Base-by-base conservation (phyloP, 1,140 invertebrate species). In the Archegozetes longisetosus region DNA sequence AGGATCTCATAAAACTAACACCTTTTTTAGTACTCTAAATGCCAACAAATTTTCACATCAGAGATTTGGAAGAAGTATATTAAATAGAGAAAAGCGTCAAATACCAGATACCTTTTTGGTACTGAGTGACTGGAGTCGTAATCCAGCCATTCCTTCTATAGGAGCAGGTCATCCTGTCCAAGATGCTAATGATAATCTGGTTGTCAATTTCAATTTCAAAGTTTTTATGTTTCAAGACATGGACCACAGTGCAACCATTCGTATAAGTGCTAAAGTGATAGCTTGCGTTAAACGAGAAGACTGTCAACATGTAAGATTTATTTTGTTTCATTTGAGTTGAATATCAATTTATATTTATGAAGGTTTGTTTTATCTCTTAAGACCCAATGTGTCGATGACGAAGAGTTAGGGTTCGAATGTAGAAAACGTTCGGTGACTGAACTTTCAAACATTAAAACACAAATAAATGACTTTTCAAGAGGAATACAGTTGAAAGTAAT, bases 171-270 rank as follows among this genome's bases (percentile, higher is more conserved):
- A 78, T 66, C 75, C 81, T 60, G 68, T 74, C 66, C 67, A 72
- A 62, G 65, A 72, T 64, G 14, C 69, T 59, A 23, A 69, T 0
- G 70, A 67, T 53, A 68, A 72, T 22, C 67, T 79, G 32, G 70
- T 74, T n/a, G 76, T 68, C 22, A 73, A 73, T 46, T 70, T 80
- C 60, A 72, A 75, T 53, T 82, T 82, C 64, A 73, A 80, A 51
- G 79, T 80, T 0, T 81, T 83, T 57, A 77, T 82, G 73, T 83
- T 84, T 65, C 79, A 82, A 62, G 80, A 78, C 3, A 81, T 81
- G 77, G 71, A 71, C 24, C 78, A 77, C 62, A 79, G 77, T 1
- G 81, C 83, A 60, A 74, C 79, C 46, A 73, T 83, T 60, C 68
- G 80, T 1, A 68, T 84, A 22, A 79, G 75, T 49, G 77, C 82